Evolutionary conservation across 1,140 invertebrate genomes (phyloP).

Genomic region (Apis mellifera): DNA sequence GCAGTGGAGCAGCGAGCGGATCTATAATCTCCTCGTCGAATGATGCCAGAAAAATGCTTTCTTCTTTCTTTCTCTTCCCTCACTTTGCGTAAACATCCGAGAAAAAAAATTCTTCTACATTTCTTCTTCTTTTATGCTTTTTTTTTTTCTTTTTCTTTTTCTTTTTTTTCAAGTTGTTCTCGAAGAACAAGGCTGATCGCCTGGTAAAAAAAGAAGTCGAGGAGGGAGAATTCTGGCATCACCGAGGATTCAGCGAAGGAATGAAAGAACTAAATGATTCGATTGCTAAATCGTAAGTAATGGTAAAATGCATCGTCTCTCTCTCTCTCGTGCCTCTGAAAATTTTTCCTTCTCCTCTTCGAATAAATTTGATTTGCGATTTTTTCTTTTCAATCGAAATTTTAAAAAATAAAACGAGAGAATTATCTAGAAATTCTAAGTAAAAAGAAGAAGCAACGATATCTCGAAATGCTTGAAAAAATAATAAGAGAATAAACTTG

Average conservation of each 20-base stretch:
- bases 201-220: conserved; percentile 29
- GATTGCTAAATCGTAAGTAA: conserved; percentile 20
- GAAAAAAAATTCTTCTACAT: conserved; percentile 4
- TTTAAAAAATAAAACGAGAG: no score
- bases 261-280: conserved; percentile 28
- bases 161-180: background rate
- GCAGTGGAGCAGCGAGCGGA: conserved; percentile 16
- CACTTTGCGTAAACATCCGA: conserved; percentile 50
- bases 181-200: background rate
- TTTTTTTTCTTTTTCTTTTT: background rate
- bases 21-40: conserved; percentile 36
- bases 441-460: no score
- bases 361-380: no score
- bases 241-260: conserved; percentile 40
- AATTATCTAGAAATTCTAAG: no score
- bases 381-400: no score
- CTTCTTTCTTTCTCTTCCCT: background rate
- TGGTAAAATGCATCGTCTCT: background rate
- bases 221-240: conserved; percentile 52
- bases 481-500: no score
- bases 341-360: no score
- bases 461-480: no score
- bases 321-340: conserved; percentile 26
- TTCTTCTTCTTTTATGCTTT: background rate
- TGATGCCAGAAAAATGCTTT: conserved; percentile 44